Percentiles rank a stretch among this genome's conserved stretches.
phyloP scores from a whole-genome alignment of 2,888 invertebrate species.

The Gisinianus flammeolus region DNA sequence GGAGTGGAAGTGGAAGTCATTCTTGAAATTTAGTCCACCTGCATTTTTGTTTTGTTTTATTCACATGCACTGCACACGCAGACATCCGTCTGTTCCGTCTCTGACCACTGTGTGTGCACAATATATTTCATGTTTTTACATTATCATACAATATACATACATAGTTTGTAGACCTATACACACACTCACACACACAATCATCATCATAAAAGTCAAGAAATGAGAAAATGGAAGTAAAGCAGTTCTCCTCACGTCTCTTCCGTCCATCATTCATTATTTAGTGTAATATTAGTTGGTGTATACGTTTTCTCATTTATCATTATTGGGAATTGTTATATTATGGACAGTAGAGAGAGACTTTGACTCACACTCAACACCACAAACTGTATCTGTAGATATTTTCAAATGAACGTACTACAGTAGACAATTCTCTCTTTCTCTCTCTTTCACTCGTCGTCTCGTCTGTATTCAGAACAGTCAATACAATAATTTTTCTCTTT shows the following conservation, averaged over 20 bases:
- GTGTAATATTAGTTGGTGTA: background rate
- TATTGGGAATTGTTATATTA: background rate
- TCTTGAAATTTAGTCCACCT: slow-evolving; percentile 21
- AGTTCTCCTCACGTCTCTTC: background rate
- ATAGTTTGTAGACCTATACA: background rate
- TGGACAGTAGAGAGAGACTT: too few relatives aligned
- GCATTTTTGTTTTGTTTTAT: slow-evolving; percentile 13
- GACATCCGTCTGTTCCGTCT: too few relatives aligned
- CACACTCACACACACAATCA: background rate
- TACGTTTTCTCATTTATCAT: background rate
- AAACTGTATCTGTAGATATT: background rate
- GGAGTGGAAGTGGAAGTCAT: slow-evolving; percentile 27
- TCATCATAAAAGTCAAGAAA: background rate
- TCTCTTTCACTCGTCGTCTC: too few relatives aligned
- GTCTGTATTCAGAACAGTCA: too few relatives aligned
- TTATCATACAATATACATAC: background rate
- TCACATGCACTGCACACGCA: slow-evolving; percentile 10
- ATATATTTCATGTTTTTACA: too few relatives aligned
- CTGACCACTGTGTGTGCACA: too few relatives aligned
- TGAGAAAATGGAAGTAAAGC: slow-evolving; percentile 7
- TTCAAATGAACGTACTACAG: background rate
- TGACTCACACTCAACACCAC: background rate
- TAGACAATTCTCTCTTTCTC: too few relatives aligned
- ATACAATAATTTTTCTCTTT: background rate
- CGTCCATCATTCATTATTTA: background rate